Evolutionary conservation across 2,797 vertebrate species (phyloP), one percentile per base, ranked within the genome.

Genomic region (Zenarchopterus dispar): DNA sequence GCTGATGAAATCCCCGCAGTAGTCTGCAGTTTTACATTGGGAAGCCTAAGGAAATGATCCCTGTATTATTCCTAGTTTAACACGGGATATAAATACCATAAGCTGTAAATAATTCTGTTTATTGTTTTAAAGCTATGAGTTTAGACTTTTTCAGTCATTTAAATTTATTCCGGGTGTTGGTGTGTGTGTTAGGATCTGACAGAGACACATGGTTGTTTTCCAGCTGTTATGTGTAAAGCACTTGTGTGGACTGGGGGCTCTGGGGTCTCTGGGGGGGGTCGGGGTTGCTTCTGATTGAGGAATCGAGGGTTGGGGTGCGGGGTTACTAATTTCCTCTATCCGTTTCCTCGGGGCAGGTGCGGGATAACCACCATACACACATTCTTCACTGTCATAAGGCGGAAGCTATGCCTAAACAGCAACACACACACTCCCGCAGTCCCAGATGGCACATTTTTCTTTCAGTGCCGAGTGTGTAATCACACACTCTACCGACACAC

Each of bases 341-440:
- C 82, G 64, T 80, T 85, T 88, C 73, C 82, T 55, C 31, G 60
- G 64, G 87, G 87, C 92, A 93, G 91, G 91, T 92, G 92, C 85
- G 72, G 70, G 56, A 59, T 78, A 79, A 56, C 77, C 69, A 28
- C 24, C 67, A 75, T 21, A 65, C 76, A 70, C 70, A 78, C 70
- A 66, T 87, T 80, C 84, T 19, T 79, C 58, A 62, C 74, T 70
- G 71, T 77, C 77, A 81, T 75, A 65, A 70, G 63, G 68, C 44
- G 66, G 84, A 84, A 81, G 85, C 73, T 60, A 45, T 62, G 33
- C 59, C 50, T 64, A 52, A 47, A 78, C 49, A 47, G 67, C 47
- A 69, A 48, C 68, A 41, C 62, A 47, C 68, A 58, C 71, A 46
- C 65, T 45, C 78, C 45, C 63, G 26, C 66, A 45, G 41, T 72